phyloP scores from a whole-genome alignment of 2,113 vertebrate genomes.

The Hyperoodon ampullatus region DNA sequence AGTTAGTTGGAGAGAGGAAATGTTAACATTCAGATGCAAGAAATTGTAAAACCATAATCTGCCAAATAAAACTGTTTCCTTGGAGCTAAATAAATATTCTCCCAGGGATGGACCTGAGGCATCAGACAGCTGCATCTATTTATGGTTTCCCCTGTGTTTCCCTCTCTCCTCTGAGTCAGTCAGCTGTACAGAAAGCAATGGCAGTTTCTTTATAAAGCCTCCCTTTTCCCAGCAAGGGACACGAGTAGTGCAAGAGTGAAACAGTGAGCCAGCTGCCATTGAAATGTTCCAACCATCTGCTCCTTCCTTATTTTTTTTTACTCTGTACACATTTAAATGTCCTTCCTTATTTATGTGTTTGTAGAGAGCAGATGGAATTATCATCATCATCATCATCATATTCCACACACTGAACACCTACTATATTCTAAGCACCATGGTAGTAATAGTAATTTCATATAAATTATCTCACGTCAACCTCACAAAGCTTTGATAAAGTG shows the following conservation, averaged over 20 bases:
- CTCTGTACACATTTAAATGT: neutral
- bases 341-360: neutral
- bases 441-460: neutral
- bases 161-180: neutral
- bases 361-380: neutral
- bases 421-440: neutral
- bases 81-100: conserved; percentile 65
- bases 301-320: neutral
- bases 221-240: neutral
- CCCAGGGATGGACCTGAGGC: conserved; percentile 30
- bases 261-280: neutral
- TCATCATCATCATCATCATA: neutral
- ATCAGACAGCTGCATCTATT: conserved; percentile 53
- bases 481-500: neutral
- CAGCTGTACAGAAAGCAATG: neutral
- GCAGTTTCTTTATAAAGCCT: neutral
- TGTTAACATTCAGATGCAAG: conserved; percentile 17
- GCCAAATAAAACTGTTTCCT: conserved; percentile 62
- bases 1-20: neutral
- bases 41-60: conserved; percentile 43
- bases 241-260: neutral
- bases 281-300: conserved; percentile 12
- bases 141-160: conserved; percentile 17
- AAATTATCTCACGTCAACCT: neutral
- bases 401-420: neutral